Evolutionary conservation across 2,888 invertebrate species (phyloP).

Genomic region (Drosophila histrio): DNA sequence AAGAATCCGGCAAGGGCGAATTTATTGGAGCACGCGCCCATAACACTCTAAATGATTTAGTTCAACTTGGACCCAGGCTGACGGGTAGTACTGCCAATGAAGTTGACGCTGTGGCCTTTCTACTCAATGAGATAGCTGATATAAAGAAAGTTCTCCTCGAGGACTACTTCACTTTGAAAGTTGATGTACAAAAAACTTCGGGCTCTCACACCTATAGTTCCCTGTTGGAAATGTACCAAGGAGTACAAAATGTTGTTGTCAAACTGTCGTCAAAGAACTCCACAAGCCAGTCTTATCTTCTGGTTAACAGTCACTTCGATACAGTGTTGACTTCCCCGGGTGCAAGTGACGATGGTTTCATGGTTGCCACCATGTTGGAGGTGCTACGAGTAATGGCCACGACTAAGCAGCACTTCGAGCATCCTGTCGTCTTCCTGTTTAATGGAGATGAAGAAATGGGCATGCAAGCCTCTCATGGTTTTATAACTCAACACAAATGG

Average conservation of each 20-base stretch:
- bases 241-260: slow-evolving; percentile 81
- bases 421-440: slow-evolving; percentile 87
- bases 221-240: slow-evolving; percentile 77
- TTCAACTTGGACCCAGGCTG: slow-evolving; percentile 87
- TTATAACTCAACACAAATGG: slow-evolving; percentile 91
- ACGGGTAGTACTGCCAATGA: slow-evolving; percentile 90
- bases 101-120: slow-evolving; percentile 86
- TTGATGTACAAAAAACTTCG: slow-evolving; percentile 76
- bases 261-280: slow-evolving; percentile 73
- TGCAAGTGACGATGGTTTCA: slow-evolving; percentile 88
- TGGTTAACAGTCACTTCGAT: slow-evolving; percentile 97
- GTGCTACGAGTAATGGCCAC: slow-evolving; percentile 84
- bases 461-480: slow-evolving; percentile 88
- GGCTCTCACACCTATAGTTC: slow-evolving; percentile 68
- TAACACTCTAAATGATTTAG: slow-evolving; percentile 12
- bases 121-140: slow-evolving; percentile 67
- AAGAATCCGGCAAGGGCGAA: slow-evolving; percentile 77
- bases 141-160: slow-evolving; percentile 60
- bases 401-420: slow-evolving; percentile 82
- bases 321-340: slow-evolving; percentile 88
- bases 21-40: slow-evolving; percentile 89
- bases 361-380: slow-evolving; percentile 88
- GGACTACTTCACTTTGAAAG: slow-evolving; percentile 75
- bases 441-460: slow-evolving; percentile 89
- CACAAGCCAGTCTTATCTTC: slow-evolving; percentile 76